A percentile compares a stretch with the other conserved stretches of the same genome.
Conservation (phyloP, 2,113 vertebrate genomes). For the Phaethornis superciliosus region DNA sequence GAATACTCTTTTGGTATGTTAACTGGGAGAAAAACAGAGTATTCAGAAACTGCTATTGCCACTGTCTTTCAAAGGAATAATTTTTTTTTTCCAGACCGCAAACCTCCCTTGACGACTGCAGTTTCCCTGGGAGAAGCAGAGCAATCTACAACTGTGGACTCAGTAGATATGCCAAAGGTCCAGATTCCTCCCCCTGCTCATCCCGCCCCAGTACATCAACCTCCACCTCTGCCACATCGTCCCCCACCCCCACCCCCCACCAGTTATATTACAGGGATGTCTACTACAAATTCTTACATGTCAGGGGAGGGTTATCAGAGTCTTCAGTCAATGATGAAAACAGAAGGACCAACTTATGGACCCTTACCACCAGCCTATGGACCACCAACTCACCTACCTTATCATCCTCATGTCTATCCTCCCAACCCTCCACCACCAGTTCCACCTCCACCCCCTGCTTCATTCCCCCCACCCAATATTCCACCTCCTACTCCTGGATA, state of each 20-base stretch:
- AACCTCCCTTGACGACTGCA: constrained; percentile 80
- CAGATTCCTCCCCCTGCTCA: constrained; percentile 89
- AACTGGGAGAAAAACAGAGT: not conserved
- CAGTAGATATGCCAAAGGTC: constrained; percentile 82
- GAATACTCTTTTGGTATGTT: not conserved
- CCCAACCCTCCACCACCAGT: constrained; percentile 79
- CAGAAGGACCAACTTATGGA: constrained; percentile 88
- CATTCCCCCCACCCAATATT: constrained; percentile 82
- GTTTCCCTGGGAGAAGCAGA: constrained; percentile 83
- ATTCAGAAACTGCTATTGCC: not conserved
- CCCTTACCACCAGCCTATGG: constrained; percentile 87
- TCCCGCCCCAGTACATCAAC: constrained; percentile 88
- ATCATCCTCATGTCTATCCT: constrained; percentile 86
- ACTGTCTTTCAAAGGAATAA: not conserved
- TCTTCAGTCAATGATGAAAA: constrained; percentile 98
- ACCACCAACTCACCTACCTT: constrained; percentile 85
- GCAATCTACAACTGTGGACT: constrained; percentile 72
- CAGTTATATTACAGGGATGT: constrained; percentile 94
- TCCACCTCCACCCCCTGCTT: constrained; percentile 75
- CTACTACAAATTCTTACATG: constrained; percentile 96
- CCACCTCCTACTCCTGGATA: constrained; percentile 86
- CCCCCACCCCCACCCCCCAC: constrained; percentile 88
- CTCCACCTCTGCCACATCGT: constrained; percentile 89
- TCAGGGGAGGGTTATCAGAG: constrained; percentile 94
- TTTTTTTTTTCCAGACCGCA: constrained; percentile 82